Evolutionary conservation across 2,797 vertebrate species (phyloP).

Genomic region (Limnodromus scolopaceus): DNA sequence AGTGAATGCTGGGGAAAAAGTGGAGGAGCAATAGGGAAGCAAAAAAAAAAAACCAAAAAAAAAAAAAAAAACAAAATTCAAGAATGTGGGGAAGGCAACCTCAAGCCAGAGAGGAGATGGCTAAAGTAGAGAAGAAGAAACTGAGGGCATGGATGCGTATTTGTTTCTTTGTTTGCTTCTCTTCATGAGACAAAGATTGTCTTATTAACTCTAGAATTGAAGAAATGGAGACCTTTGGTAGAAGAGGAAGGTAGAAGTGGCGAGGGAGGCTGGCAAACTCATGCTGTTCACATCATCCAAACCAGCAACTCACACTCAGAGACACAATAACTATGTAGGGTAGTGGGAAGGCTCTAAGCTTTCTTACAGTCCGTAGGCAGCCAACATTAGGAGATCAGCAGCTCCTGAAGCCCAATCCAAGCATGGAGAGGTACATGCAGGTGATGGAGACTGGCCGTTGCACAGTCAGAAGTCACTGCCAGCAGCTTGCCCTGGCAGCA

Average conservation of each 20-base stretch:
- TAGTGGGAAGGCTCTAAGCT: neutral
- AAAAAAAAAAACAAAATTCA: neutral
- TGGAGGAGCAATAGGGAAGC: neutral
- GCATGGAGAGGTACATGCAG: rapidly evolving
- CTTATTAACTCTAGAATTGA: neutral
- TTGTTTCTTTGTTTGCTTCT: neutral
- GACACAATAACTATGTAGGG: neutral
- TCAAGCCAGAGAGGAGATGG: neutral
- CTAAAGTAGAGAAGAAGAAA: neutral
- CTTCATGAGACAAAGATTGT: neutral
- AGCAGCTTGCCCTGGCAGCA: neutral
- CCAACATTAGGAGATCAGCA: neutral
- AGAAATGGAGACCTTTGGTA: neutral
- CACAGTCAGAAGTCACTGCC: neutral
- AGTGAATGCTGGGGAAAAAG: neutral
- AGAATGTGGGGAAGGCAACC: rapidly evolving
- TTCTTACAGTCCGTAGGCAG: neutral
- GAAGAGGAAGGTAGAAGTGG: neutral
- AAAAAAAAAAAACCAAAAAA: too few relatives aligned
- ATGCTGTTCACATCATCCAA: neutral
- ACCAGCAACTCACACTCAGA: rapidly evolving
- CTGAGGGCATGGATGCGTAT: neutral
- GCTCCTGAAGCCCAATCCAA: neutral
- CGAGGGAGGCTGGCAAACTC: neutral
- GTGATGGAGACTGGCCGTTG: rapidly evolving